A percentile compares a stretch with the other conserved stretches of the same genome.
phyloP scores from a whole-genome alignment of 2,797 vertebrate species.

The Melanotaenia nigrans region DNA sequence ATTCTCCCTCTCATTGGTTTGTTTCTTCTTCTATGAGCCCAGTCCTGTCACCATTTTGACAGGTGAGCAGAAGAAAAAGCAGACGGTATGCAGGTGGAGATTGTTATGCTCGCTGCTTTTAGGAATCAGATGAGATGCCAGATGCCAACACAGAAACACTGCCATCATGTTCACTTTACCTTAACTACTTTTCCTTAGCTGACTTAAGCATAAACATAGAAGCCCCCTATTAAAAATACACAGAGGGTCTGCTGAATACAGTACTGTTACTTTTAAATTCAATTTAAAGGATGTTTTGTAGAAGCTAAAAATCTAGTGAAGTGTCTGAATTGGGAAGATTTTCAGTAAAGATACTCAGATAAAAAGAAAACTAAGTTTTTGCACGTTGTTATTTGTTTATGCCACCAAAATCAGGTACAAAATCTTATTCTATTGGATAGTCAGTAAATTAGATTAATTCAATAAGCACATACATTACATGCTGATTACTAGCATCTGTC shows the following conservation, averaged over 20 bases:
- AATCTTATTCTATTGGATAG: constrained; percentile 31
- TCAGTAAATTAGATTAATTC: constrained; percentile 47
- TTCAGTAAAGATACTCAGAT: constrained; percentile 11
- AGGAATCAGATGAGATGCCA: constrained; percentile 1
- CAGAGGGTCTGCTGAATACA: no score
- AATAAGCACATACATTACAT: constrained; percentile 39
- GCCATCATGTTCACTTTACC: no score
- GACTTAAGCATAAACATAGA: no score
- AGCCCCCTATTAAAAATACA: no score
- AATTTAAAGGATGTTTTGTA: no score
- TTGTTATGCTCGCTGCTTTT: constrained; percentile 16
- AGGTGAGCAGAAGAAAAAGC: constrained; percentile 37
- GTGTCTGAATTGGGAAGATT: no score
- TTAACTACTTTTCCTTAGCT: no score
- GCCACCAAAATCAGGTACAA: constrained; percentile 13
- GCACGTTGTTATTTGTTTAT: constrained; percentile 22
- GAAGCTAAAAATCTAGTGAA: no score
- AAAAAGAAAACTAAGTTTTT: constrained; percentile 17
- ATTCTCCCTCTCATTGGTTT: constrained; percentile 17
- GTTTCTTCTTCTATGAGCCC: constrained; percentile 17
- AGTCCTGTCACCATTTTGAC: constrained; percentile 34
- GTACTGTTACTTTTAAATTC: no score
- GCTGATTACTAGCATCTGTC: constrained; percentile 35
- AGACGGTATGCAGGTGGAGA: constrained; percentile 19
- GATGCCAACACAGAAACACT: not conserved